phyloP scores from a whole-genome alignment of 2,888 invertebrate species.

The Hyposoter dolosus region DNA sequence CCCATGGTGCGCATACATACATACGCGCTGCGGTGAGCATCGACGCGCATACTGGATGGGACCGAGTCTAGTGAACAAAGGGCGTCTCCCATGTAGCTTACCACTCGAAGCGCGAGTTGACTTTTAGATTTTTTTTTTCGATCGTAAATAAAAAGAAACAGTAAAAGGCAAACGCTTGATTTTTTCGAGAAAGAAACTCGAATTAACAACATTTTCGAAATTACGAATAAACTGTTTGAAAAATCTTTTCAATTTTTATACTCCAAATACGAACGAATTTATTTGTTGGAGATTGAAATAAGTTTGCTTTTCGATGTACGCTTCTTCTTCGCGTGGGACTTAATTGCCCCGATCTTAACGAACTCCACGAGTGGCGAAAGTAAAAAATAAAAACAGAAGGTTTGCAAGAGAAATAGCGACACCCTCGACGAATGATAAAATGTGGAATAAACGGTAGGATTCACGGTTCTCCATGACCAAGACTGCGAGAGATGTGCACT shows the following conservation, averaged over 20 bases:
- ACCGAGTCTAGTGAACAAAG: slow-evolving; percentile 11
- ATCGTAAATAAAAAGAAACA: background rate
- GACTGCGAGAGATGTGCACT: slow-evolving; percentile 25
- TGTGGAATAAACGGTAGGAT: slow-evolving; percentile 42
- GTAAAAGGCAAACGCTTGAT: background rate
- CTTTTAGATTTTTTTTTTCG: background rate
- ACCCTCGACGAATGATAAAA: slow-evolving; percentile 59
- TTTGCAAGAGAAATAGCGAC: slow-evolving; percentile 43
- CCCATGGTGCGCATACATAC: slow-evolving; percentile 9
- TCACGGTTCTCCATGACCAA: slow-evolving; percentile 33
- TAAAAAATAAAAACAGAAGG: background rate
- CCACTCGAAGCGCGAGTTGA: background rate
- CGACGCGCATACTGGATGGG: slow-evolving; percentile 27
- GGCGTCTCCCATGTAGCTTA: slow-evolving; percentile 7
- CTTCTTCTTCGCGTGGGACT: slow-evolving; percentile 56
- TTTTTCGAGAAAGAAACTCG: background rate
- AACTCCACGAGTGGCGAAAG: background rate
- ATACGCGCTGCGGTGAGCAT: slow-evolving; percentile 1
- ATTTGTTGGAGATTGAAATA: background rate
- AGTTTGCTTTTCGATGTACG: background rate
- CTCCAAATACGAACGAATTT: background rate
- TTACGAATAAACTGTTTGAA: background rate
- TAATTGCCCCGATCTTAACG: slow-evolving; percentile 63
- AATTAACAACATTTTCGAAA: background rate
- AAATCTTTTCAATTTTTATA: background rate